Evolutionary conservation across 2,888 invertebrate species (phyloP), one percentile per base, ranked within the genome.

Genomic region (Tenthredo livida): DNA sequence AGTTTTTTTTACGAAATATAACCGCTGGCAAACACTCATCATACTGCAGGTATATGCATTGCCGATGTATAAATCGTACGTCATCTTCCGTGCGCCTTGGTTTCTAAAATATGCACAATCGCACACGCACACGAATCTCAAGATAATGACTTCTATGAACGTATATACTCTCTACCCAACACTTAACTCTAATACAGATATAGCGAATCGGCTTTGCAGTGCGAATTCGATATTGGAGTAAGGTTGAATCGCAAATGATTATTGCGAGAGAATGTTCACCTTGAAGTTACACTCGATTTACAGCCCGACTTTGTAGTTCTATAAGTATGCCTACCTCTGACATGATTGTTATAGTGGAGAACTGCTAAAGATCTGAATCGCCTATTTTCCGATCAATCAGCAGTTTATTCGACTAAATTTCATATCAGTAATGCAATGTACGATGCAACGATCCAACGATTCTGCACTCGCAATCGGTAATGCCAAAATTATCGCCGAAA

Each of bases 191-290:
- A 61, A 84, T 47, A 84, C 29, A 58, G 43, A 40, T 43, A 43
- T 43, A 37, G 29, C 50, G 33, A 17, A 50, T 77, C 15, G 43
- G 7, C 10, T 25, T 12, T 54, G 0, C 40, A 17, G 37, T 47
- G 65, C 82, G 29, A 58, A 73, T 83, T 40, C 82, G 43, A 87
- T 88, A 88, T 86, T 86, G 87, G 87, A 88, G 87, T 88, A 88
- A 88, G 88, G 88, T 84, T 87, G 85, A 87, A 87, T 87, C 85
- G 77, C 86, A 83, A 83, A 84, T 85, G 86, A 86, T 86, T 84
- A 77, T 82, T 72, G 85, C 87, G 86, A 87, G 87, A 83, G 88
- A 86, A 85, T 86, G 86, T 85, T 87, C 78, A 86, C 88, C 88
- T 88, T 88, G 88, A 88, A 88, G 86, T 84, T 84, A 84, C 33